Evolutionary conservation across 2,888 invertebrate species (phyloP).

Genomic region (Leptopilina drosophilae): DNA sequence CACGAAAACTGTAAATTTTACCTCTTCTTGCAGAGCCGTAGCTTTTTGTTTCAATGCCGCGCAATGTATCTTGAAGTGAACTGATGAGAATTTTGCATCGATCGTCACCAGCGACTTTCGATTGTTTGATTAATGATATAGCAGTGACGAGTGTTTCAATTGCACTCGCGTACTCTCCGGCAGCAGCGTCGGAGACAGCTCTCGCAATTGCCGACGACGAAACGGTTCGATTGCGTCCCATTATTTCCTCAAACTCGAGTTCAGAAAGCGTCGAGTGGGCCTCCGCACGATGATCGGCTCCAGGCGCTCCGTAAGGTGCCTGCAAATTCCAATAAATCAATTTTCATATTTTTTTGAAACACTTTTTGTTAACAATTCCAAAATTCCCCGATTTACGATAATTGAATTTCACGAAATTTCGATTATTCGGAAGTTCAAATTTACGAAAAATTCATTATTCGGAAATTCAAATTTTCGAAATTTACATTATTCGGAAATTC

Average conservation of each 20-base stretch:
- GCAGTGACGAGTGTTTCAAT: constrained; percentile 99
- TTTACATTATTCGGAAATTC: too few relatives aligned
- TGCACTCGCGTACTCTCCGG: constrained; percentile 98
- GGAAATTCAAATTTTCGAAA: too few relatives aligned
- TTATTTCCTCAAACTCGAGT: constrained; percentile 98
- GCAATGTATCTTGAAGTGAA: constrained; percentile 96
- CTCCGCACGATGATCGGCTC: constrained; percentile 78
- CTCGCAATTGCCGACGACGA: constrained; percentile 98
- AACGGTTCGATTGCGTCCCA: constrained; percentile 97
- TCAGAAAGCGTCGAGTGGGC: constrained; percentile 87
- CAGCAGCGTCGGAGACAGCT: constrained; percentile 98
- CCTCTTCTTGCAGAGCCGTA: constrained; percentile 88
- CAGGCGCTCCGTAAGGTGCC: constrained; percentile 82
- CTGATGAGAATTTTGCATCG: constrained; percentile 98
- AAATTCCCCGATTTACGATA: too few relatives aligned
- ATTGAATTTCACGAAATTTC: too few relatives aligned
- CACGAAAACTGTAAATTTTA: constrained; percentile 68
- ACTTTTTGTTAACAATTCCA: too few relatives aligned
- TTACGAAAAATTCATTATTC: too few relatives aligned
- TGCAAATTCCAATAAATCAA: constrained; percentile 47
- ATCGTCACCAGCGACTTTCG: constrained; percentile 96
- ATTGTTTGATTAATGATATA: constrained; percentile 98
- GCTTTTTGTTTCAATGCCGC: constrained; percentile 98
- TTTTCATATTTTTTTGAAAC: too few relatives aligned
- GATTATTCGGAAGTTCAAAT: too few relatives aligned